A percentile compares a stretch with the other conserved stretches of the same genome.
Evolutionary conservation across 2,888 invertebrate species (phyloP).

Genomic region (Drosophila formosana): DNA sequence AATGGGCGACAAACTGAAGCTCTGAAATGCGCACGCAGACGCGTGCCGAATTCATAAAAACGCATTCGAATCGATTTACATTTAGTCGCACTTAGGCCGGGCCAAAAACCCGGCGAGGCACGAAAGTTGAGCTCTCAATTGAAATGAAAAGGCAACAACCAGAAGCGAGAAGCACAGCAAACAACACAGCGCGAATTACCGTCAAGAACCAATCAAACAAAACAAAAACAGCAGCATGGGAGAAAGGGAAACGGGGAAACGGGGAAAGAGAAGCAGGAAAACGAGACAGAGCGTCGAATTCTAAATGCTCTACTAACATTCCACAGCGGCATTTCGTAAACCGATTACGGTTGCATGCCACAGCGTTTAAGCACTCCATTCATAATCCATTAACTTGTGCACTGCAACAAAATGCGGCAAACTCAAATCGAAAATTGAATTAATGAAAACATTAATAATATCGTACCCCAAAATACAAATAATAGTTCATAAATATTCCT

Average conservation of each 20-base stretch:
- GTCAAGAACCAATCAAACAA: slow-evolving; percentile 36
- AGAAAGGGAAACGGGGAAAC: not conserved
- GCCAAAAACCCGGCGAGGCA: slow-evolving; percentile 53
- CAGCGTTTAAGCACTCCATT: not conserved
- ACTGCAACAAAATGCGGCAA: not conserved
- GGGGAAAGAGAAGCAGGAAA: not conserved
- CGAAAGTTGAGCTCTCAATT: slow-evolving; percentile 68
- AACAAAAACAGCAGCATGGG: not conserved
- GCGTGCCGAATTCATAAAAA: slow-evolving; percentile 83
- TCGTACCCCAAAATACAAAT: no score
- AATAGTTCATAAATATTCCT: no score
- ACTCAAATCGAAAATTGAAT: not conserved
- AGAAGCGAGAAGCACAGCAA: slow-evolving; percentile 11
- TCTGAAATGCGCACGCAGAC: slow-evolving; percentile 80
- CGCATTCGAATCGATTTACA: slow-evolving; percentile 77
- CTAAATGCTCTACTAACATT: slow-evolving; percentile 30
- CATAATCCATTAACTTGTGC: not conserved
- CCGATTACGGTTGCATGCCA: not conserved
- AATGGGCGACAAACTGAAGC: slow-evolving; percentile 11
- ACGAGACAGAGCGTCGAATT: slow-evolving; percentile 4
- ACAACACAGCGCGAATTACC: slow-evolving; percentile 48
- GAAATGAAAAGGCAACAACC: slow-evolving; percentile 53
- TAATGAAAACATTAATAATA: no score
- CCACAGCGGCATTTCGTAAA: not conserved
- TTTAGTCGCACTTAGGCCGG: slow-evolving; percentile 63